phyloP scores from a whole-genome alignment of 2,888 invertebrate species.

The Girardia tigrina region DNA sequence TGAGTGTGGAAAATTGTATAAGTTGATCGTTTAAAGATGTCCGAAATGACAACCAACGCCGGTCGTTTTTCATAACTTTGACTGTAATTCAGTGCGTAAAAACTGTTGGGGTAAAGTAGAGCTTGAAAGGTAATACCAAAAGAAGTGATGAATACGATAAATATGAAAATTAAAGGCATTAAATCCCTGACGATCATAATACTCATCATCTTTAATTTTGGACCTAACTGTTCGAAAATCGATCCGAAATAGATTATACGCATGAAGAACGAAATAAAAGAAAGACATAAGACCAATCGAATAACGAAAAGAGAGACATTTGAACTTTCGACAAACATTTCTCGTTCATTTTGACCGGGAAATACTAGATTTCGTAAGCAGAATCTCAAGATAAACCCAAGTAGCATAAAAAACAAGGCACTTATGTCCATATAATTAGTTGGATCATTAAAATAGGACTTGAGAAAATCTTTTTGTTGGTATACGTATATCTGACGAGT shows the following conservation, averaged over 20 bases:
- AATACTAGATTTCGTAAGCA: neutral
- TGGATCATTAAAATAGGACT: neutral
- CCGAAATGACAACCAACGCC: neutral
- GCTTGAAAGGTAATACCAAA: slow-evolving; percentile 35
- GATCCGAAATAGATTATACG: slow-evolving; percentile 30
- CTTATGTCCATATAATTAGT: neutral
- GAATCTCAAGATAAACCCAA: neutral
- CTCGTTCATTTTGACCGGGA: neutral
- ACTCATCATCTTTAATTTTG: slow-evolving; percentile 36
- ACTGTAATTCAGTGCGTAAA: neutral
- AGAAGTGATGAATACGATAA: slow-evolving; percentile 31
- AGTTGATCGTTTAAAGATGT: neutral
- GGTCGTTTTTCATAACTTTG: neutral
- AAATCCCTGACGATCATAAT: slow-evolving; percentile 36
- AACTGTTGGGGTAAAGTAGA: slow-evolving; percentile 34
- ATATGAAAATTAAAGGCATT: slow-evolving; percentile 34
- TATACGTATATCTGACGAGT: neutral
- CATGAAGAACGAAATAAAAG: slow-evolving; percentile 26
- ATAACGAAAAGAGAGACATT: slow-evolving; percentile 14
- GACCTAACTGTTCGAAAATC: slow-evolving; percentile 32
- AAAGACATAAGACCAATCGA: slow-evolving; percentile 26
- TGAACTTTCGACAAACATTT: neutral
- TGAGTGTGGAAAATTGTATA: slow-evolving; percentile 28
- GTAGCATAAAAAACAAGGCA: neutral
- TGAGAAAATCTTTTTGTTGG: neutral